Evolutionary conservation across 2,888 invertebrate species (phyloP).

Genomic region (Dioctria rufipes): DNA sequence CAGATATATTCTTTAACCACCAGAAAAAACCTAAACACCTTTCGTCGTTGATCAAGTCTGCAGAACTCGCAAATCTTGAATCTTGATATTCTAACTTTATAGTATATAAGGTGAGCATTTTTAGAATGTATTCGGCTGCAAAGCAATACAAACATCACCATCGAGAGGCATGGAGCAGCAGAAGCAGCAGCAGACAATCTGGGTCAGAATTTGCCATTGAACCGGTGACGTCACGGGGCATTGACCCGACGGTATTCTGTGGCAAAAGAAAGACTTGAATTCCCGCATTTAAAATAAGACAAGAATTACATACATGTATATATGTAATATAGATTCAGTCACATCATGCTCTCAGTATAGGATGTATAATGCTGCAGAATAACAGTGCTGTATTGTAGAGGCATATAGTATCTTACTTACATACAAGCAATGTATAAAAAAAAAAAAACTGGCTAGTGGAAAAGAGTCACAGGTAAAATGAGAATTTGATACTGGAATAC

Average conservation of each 20-base stretch:
- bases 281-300: slow-evolving; percentile 56
- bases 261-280: slow-evolving; percentile 54
- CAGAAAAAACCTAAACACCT: slow-evolving; percentile 25
- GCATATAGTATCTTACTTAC: not conserved
- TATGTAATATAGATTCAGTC: slow-evolving; percentile 26
- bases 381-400: slow-evolving; percentile 31
- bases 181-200: slow-evolving; percentile 69
- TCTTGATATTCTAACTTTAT: slow-evolving; percentile 32
- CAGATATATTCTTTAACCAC: not conserved
- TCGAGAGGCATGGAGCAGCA: too few relatives aligned
- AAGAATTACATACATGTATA: slow-evolving; percentile 34
- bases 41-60: slow-evolving; percentile 3
- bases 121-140: slow-evolving; percentile 55
- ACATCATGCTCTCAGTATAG: slow-evolving; percentile 35
- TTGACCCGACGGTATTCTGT: slow-evolving; percentile 63
- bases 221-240: slow-evolving; percentile 72
- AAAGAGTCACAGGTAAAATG: slow-evolving; percentile 50
- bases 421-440: slow-evolving; percentile 37
- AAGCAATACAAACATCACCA: not conserved
- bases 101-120: slow-evolving; percentile 18
- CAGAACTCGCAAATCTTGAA: slow-evolving; percentile 1
- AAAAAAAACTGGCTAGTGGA: slow-evolving; percentile 43
- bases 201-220: slow-evolving; percentile 73
- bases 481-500: slow-evolving; percentile 48
- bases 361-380: slow-evolving; percentile 10